These are phyloP conservation scores for Arctocebus calabarensis DNA, from an alignment of 2,797 vertebrate genomes.

Conservation along the genomic window DNA sequence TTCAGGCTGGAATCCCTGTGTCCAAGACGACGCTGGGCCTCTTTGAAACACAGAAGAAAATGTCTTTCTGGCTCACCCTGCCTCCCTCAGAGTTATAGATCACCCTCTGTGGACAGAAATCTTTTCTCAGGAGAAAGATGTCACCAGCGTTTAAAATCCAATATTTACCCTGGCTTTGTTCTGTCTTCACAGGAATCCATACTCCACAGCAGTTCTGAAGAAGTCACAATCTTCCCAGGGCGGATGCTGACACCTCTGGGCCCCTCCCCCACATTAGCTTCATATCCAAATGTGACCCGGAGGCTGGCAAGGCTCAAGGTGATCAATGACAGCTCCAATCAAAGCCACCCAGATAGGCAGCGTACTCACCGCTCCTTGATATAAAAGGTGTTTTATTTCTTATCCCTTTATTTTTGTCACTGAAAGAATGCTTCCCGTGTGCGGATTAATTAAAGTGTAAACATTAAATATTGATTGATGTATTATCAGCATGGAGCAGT, in stretches of 20 bases:
- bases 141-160: constrained; percentile 63
- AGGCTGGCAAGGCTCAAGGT: constrained; percentile 72
- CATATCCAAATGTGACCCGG: constrained; percentile 83
- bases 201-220: constrained; percentile 69
- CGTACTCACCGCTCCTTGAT: constrained; percentile 90
- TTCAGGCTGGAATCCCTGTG: not conserved
- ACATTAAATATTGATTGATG: constrained; percentile 99
- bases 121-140: constrained; percentile 69
- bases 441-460: constrained; percentile 99
- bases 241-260: constrained; percentile 61
- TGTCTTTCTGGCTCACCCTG: not conserved
- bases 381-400: constrained; percentile 97
- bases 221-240: constrained; percentile 77
- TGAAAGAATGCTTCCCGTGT: constrained; percentile 98
- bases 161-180: constrained; percentile 68
- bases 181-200: constrained; percentile 67
- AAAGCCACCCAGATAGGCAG: constrained; percentile 88
- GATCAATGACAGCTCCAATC: constrained; percentile 89
- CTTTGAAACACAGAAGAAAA: constrained; percentile 2
- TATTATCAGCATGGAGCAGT: constrained; percentile 99
- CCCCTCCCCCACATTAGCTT: constrained; percentile 80
- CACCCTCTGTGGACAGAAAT: constrained; percentile 72
- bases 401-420: constrained; percentile 96
- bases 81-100: constrained; percentile 60
- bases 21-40: constrained; percentile 10